phyloP scores from a whole-genome alignment of 2,888 invertebrate genomes.

The Clostera curtula region DNA sequence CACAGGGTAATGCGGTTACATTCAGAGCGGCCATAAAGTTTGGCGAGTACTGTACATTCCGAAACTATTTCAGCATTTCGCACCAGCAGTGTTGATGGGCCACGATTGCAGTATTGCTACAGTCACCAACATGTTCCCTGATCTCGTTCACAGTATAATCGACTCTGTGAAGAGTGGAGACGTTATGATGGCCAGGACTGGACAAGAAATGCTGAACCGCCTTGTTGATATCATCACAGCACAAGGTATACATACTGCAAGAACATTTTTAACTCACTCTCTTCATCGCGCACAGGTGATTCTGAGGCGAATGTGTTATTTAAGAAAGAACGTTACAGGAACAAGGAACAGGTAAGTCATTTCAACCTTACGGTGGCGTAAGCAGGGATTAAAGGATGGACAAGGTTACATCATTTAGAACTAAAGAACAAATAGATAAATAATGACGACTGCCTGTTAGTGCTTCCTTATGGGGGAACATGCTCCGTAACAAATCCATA shows the following conservation, averaged over 20 bases:
- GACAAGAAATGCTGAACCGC: constrained; percentile 64
- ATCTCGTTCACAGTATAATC: constrained; percentile 65
- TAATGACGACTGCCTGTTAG: no score
- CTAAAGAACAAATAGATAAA: no score
- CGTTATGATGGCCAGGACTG: constrained; percentile 44
- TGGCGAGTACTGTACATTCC: no score
- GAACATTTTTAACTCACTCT: neutral
- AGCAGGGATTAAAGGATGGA: no score
- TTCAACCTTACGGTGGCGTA: no score
- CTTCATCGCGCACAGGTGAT: neutral
- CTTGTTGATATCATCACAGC: constrained; percentile 53
- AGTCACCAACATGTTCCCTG: constrained; percentile 78
- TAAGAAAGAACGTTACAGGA: no score
- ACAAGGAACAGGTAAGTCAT: no score
- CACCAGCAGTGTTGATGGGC: constrained; percentile 77
- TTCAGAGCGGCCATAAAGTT: no score
- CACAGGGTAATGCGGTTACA: no score
- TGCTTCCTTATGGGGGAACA: no score
- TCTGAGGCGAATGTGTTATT: neutral
- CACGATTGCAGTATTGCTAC: constrained; percentile 82
- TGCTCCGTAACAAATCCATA: no score
- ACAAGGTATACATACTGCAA: constrained; percentile 37
- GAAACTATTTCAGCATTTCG: constrained; percentile 77
- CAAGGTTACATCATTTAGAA: no score
- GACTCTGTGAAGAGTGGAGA: constrained; percentile 53